Percentiles rank a stretch among this genome's conserved stretches.
Conservation (phyloP, 2,797 vertebrate species). For the Chloroceryle amazona region DNA sequence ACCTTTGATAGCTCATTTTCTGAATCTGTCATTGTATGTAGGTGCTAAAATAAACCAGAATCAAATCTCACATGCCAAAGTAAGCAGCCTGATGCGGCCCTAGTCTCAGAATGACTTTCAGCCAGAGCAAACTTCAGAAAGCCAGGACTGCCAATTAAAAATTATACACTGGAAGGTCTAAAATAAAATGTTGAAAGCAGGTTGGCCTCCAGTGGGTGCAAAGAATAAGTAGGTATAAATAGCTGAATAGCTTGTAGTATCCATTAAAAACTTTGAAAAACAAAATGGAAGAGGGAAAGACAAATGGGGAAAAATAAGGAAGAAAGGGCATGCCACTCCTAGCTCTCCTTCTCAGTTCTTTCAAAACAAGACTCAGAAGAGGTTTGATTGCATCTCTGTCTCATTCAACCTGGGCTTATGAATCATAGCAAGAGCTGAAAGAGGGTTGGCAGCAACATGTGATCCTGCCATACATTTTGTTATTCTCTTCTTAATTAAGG, state of each 20-base stretch:
- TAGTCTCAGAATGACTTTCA: background rate
- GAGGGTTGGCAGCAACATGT: conserved; percentile 15
- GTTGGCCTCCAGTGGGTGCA: background rate
- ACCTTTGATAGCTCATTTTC: background rate
- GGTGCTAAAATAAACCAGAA: background rate
- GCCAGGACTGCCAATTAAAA: background rate
- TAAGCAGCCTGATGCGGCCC: background rate
- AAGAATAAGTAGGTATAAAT: background rate
- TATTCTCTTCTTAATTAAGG: conserved; percentile 61
- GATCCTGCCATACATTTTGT: conserved; percentile 39
- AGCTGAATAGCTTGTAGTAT: background rate
- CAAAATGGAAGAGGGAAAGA: background rate
- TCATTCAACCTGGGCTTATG: conserved; percentile 13
- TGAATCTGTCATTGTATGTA: background rate
- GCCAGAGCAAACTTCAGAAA: background rate
- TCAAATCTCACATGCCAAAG: background rate
- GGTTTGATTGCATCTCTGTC: conserved; percentile 54
- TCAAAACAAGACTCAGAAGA: conserved; percentile 54
- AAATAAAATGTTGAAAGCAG: background rate
- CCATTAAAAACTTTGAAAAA: background rate
- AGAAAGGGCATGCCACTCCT: background rate
- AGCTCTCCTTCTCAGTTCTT: background rate
- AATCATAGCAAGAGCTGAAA: conserved; percentile 51
- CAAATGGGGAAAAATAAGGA: background rate
- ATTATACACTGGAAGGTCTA: background rate